These are phyloP conservation scores for Phalera bucephala DNA, from an alignment of 2,888 invertebrate genomes.

Conservation along the genomic window DNA sequence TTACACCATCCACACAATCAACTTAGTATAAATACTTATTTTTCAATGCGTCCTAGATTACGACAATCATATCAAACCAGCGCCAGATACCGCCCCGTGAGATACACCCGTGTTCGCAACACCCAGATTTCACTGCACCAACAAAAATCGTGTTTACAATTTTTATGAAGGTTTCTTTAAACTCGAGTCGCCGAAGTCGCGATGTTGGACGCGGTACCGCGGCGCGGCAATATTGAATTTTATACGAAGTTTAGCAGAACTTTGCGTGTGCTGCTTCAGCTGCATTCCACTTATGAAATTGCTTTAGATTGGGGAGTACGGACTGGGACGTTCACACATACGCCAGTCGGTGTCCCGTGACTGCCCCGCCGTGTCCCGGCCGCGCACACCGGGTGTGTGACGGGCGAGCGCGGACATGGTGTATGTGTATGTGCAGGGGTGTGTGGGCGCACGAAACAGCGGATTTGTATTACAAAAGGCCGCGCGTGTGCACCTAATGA, in stretches of 20 bases:
- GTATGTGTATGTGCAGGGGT: too few species aligned
- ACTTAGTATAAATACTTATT: too few species aligned
- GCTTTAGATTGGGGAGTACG: slow-evolving; percentile 33
- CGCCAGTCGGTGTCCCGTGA: neutral
- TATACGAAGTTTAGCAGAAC: too few species aligned
- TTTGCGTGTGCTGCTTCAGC: too few species aligned
- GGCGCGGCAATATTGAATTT: slow-evolving; percentile 58
- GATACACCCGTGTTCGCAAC: slow-evolving; percentile 55
- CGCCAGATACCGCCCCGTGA: too few species aligned
- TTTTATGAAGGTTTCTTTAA: slow-evolving; percentile 58
- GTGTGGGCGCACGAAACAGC: too few species aligned
- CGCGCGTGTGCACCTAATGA: slow-evolving; percentile 45
- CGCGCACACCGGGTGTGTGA: slow-evolving; percentile 1
- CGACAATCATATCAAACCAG: slow-evolving; percentile 70
- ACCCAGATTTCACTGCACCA: slow-evolving; percentile 61
- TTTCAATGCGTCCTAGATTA: slow-evolving; percentile 55
- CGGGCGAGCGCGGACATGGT: neutral
- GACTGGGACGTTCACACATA: neutral
- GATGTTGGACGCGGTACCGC: slow-evolving; percentile 33
- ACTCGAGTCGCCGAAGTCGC: slow-evolving; percentile 39
- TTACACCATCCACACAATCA: too few species aligned
- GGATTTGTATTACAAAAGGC: too few species aligned
- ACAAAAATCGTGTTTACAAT: slow-evolving; percentile 68
- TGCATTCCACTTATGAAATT: too few species aligned
- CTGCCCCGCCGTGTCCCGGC: too few species aligned